Evolutionary conservation across 2,113 vertebrate species (phyloP), one percentile per base, ranked within the genome.

Genomic region (Thymallus thymallus): DNA sequence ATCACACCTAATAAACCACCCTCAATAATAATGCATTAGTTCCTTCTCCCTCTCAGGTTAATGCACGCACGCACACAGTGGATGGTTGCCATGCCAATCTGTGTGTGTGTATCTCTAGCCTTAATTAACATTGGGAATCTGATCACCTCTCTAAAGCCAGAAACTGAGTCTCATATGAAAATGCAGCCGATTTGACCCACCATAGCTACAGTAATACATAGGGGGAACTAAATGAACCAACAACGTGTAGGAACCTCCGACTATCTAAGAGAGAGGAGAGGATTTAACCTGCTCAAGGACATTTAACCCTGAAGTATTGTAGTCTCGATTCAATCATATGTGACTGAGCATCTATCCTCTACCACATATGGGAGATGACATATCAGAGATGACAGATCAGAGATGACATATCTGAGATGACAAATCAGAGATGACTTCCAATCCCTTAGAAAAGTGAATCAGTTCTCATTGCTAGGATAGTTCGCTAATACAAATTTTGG

Each of bases 11-110:
- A 76, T 69, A 69, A 78, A 84, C 78, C 58, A 78, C 5, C 9
- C 68, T 66, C 12, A 65, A 55, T 71, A 22, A 70, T 46, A 24
- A 76, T 7, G n/a, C 24, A 76, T 80, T 67, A 32, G 55, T 71
- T 20, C 5, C 24, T 5, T 22, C 29, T 35, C 16, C 30, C 18
- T 41, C 46, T 35, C 48, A 26, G 73, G 58, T 30, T 20, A 51
- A 67, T 6, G 35, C 61, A 65, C 18, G 0, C 26, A 2, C 2
- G 26, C 26, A 26, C 26, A 26, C 26, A 7, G 3, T 30, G 18
- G 14, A 9, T 32, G 72, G 80, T 84, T 81, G 76, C 84, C 72
- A 80, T 70, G 81, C 61, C 77, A 84, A 84, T 82, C 46, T 76
- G 69, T 35, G 58, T 29, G 22, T 29, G 22, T 63, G 69, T 82